phyloP scores from a whole-genome alignment of 2,888 invertebrate species.

The Sinhomidia bicolor region DNA sequence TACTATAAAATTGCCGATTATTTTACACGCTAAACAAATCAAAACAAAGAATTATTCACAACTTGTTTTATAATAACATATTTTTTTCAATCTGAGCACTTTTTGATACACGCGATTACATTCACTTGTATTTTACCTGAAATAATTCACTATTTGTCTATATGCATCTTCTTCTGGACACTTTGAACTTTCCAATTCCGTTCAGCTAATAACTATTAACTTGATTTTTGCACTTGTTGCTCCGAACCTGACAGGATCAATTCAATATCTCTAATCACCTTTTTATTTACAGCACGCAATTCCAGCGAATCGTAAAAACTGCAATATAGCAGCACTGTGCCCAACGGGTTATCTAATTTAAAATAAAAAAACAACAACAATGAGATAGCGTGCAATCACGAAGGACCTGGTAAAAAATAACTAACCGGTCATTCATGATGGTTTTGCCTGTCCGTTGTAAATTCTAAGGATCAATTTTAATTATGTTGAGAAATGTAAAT shows the following conservation, averaged over 20 bases:
- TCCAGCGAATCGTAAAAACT: slow-evolving; percentile 60
- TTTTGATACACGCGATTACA: too few relatives aligned
- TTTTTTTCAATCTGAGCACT: too few relatives aligned
- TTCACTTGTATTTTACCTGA: neutral
- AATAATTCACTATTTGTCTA: neutral
- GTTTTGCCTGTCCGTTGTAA: slow-evolving; percentile 43
- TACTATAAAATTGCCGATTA: neutral
- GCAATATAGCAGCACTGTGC: slow-evolving; percentile 32
- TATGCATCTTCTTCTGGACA: neutral
- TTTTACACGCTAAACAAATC: too few relatives aligned
- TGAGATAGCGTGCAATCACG: slow-evolving; percentile 67
- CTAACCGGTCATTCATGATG: slow-evolving; percentile 65
- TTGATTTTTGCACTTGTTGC: slow-evolving; percentile 70
- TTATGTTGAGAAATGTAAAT: slow-evolving; percentile 57
- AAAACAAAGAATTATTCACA: neutral
- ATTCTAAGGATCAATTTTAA: slow-evolving; percentile 68
- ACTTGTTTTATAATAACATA: neutral
- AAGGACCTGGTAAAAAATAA: slow-evolving; percentile 35
- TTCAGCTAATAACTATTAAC: too few relatives aligned
- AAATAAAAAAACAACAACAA: slow-evolving; percentile 35
- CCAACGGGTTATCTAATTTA: slow-evolving; percentile 52
- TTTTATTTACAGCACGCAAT: slow-evolving; percentile 51
- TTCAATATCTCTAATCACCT: slow-evolving; percentile 21
- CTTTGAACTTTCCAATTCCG: too few relatives aligned
- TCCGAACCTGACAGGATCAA: slow-evolving; percentile 1